Percentiles rank a stretch among this genome's conserved stretches.
Evolutionary conservation across 2,113 vertebrate genomes (phyloP).

Genomic region (Redunca redunca): DNA sequence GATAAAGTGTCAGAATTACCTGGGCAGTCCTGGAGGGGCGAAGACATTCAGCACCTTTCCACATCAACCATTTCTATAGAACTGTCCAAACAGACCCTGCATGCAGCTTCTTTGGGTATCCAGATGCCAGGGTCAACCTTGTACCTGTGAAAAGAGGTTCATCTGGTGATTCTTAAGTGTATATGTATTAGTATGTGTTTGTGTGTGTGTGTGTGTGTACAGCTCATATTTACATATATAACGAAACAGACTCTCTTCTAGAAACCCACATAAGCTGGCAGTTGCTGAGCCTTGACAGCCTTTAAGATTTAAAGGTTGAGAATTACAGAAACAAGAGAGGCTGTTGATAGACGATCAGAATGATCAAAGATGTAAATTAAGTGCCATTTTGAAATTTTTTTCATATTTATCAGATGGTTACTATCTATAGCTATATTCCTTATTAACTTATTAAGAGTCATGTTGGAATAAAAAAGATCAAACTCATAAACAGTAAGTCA

Average conservation of each 20-base stretch:
- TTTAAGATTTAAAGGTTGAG: neutral
- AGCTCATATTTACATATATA: neutral
- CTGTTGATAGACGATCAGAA: constrained; percentile 4
- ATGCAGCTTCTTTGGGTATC: neutral
- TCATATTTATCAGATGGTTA: constrained; percentile 51
- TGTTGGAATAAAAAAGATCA: constrained; percentile 38
- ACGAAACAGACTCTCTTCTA: neutral
- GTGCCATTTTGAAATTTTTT: constrained; percentile 55
- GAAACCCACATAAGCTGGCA: neutral
- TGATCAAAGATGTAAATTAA: constrained; percentile 54
- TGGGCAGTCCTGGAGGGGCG: neutral
- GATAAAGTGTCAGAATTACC: neutral
- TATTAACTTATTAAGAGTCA: constrained; percentile 64
- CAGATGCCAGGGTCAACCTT: neutral
- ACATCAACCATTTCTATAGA: neutral
- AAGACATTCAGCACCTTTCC: neutral
- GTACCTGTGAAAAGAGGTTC: neutral
- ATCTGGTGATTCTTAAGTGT: neutral
- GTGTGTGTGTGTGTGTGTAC: neutral
- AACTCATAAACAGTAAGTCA: constrained; percentile 35
- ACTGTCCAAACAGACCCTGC: neutral
- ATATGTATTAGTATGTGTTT: neutral
- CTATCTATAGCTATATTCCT: constrained; percentile 38
- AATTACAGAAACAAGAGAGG: neutral
- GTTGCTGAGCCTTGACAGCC: neutral